Conservation (phyloP, 2,797 vertebrate species). For the Phataginus tricuspis region DNA sequence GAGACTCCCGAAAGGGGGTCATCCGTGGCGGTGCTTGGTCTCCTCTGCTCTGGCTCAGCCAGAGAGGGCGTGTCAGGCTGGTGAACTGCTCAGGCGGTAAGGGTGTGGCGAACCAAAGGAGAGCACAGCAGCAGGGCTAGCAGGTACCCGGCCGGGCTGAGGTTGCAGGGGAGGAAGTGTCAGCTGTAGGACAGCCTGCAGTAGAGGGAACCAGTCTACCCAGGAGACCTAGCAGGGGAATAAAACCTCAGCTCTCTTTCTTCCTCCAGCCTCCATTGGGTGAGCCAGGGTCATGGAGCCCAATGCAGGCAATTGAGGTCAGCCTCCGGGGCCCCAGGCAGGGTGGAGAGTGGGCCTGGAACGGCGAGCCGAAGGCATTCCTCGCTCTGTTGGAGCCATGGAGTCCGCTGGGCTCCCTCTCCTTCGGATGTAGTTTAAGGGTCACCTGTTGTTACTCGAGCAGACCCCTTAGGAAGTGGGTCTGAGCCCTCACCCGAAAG, state of each 20-base stretch:
- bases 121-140: background rate
- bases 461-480: background rate
- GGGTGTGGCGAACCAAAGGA: background rate
- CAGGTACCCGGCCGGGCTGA: too few species aligned
- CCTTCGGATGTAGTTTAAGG: background rate
- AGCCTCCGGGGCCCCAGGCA: too few species aligned
- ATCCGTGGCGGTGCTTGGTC: background rate
- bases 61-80: background rate
- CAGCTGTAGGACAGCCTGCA: background rate
- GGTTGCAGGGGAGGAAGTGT: background rate
- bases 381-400: fast-evolving
- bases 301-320: too few species aligned
- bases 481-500: background rate
- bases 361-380: background rate
- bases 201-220: background rate
- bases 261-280: background rate
- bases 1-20: background rate
- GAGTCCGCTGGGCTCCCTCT: background rate
- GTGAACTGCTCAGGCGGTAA: background rate
- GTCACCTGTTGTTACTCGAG: background rate
- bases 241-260: background rate
- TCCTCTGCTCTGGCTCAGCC: background rate
- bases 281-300: background rate
- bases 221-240: background rate
- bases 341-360: background rate